phyloP scores from a whole-genome alignment of 2,888 invertebrate species.

The Mythimna vitellina region DNA sequence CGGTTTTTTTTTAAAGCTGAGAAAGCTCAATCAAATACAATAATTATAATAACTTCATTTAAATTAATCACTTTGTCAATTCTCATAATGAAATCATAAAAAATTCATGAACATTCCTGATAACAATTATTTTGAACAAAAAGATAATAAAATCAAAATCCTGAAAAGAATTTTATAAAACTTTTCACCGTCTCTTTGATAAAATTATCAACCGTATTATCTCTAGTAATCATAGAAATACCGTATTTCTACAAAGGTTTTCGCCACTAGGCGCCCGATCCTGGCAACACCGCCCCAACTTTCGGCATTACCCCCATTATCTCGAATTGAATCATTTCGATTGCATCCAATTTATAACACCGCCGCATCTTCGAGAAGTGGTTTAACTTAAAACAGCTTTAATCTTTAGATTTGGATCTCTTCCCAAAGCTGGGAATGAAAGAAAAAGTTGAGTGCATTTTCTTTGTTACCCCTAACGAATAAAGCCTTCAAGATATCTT shows the following conservation, averaged over 20 bases:
- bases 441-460: slow-evolving; percentile 15
- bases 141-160: neutral
- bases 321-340: slow-evolving; percentile 59
- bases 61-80: too few species aligned
- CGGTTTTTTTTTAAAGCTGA: too few species aligned
- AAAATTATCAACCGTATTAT: neutral
- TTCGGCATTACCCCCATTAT: slow-evolving; percentile 56
- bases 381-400: slow-evolving; percentile 53
- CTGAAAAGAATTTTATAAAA: too few species aligned
- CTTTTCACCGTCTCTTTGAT: neutral
- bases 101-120: neutral
- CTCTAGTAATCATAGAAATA: slow-evolving; percentile 15
- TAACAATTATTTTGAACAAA: neutral
- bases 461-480: neutral
- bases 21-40: too few species aligned
- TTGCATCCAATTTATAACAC: slow-evolving; percentile 66
- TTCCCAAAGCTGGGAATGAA: slow-evolving; percentile 16
- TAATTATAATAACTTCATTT: too few species aligned
- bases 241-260: slow-evolving; percentile 29
- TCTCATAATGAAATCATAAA: too few species aligned
- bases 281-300: slow-evolving; percentile 47
- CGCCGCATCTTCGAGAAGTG: slow-evolving; percentile 58
- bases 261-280: slow-evolving; percentile 9
- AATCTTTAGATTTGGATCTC: slow-evolving; percentile 42
- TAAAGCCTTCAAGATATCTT: neutral